These are phyloP conservation scores for Perdita meconis DNA, from an alignment of 2,888 invertebrate species.

Conservation along the genomic window DNA sequence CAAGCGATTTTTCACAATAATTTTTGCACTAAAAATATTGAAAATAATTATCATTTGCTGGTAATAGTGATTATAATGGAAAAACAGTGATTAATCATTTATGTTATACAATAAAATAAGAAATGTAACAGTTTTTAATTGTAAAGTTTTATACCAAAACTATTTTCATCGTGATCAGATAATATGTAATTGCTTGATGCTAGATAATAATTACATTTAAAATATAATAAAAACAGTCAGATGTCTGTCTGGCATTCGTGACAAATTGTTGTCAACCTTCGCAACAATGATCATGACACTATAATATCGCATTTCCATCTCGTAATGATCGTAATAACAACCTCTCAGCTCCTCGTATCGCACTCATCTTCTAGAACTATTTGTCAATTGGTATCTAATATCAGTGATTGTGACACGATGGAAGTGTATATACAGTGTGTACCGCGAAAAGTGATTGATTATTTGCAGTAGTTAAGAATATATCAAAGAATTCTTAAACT, in stretches of 20 bases:
- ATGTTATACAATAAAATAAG: too few species aligned
- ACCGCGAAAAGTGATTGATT: not conserved
- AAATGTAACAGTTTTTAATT: too few species aligned
- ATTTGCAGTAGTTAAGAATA: not conserved
- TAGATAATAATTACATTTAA: not conserved
- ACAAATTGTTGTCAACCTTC: constrained; percentile 26
- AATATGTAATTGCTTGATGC: too few species aligned
- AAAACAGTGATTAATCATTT: too few species aligned
- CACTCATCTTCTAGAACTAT: constrained; percentile 22
- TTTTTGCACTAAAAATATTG: too few species aligned
- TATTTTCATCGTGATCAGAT: too few species aligned
- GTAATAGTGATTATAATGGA: too few species aligned
- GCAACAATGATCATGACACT: constrained; percentile 11
- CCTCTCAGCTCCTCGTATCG: constrained; percentile 12
- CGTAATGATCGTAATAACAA: constrained; percentile 29
- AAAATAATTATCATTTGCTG: too few species aligned
- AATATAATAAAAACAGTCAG: constrained; percentile 1
- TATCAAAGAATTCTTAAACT: too few species aligned
- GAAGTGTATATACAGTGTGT: not conserved
- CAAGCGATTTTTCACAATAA: too few species aligned
- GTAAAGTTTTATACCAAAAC: too few species aligned
- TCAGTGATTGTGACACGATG: constrained; percentile 9
- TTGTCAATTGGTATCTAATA: constrained; percentile 45
- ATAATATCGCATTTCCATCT: constrained; percentile 1
- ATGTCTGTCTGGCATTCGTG: constrained; percentile 14